phyloP scores from a whole-genome alignment of 2,113 vertebrate species.

The Rynchops niger region DNA sequence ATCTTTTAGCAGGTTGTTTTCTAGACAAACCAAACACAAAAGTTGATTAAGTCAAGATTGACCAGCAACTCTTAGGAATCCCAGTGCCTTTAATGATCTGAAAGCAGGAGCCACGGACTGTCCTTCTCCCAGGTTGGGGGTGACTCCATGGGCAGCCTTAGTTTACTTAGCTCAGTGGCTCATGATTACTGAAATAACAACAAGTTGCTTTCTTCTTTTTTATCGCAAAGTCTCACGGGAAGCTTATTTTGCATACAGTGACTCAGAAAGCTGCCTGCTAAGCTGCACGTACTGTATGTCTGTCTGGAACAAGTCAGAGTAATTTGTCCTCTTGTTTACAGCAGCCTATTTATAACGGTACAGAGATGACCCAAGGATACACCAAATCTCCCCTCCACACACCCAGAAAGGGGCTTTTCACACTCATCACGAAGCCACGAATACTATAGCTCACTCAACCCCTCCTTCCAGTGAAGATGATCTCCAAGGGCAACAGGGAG shows the following conservation, averaged over 20 bases:
- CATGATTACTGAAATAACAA: conserved; percentile 33
- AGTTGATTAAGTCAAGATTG: neutral
- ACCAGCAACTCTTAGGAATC: neutral
- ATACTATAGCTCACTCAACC: neutral
- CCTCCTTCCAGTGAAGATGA: neutral
- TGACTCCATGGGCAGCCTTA: neutral
- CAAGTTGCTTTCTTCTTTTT: conserved; percentile 54
- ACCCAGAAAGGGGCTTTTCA: conserved; percentile 46
- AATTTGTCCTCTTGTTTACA: conserved; percentile 69
- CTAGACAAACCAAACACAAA: neutral
- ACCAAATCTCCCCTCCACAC: neutral
- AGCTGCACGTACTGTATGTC: conserved; percentile 68
- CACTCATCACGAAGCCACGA: neutral
- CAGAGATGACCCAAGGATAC: conserved; percentile 25
- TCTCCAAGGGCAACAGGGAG: neutral
- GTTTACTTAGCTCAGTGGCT: conserved; percentile 13
- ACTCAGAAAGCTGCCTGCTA: conserved; percentile 69
- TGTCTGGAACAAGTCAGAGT: conserved; percentile 62
- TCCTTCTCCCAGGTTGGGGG: neutral
- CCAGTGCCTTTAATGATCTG: neutral
- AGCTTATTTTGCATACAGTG: conserved; percentile 67
- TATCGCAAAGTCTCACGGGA: conserved; percentile 57
- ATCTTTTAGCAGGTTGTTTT: neutral
- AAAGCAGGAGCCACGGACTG: neutral
- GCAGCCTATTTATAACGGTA: conserved; percentile 56